Evolutionary conservation across 37 sponge, comb jelly and placozoan species (phyloP), one percentile per base, ranked within the genome.

Genomic region (Mnemiopsis leidyi): DNA sequence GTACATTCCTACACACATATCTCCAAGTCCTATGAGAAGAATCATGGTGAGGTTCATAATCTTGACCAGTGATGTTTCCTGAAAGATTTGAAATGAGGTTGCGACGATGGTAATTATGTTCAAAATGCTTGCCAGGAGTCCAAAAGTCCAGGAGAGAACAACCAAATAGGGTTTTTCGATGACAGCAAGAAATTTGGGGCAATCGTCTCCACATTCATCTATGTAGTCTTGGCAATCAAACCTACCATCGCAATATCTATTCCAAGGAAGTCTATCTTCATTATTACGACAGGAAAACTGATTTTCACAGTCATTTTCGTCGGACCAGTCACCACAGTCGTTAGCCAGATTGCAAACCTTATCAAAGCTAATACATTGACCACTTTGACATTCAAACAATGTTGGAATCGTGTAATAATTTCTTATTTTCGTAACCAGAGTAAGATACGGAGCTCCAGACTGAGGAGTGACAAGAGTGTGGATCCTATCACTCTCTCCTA

Each of bases 1-100:
- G n/a, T 71, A 71, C 30, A 71, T 5, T 23, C 75, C 75, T 28
- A 71, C 75, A 71, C 75, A 71, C 75, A 71, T 5, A 71, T 71
- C 75, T 25, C 75, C 75, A 23, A 71, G 3, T 71, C 30, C 75
- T 71, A 71, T 18, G 30, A 71, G n/a, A 25, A 71, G 3, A n/a
- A 71, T 25, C 30, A 71, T 29, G 20, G 30, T 18, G n/a, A 71
- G 30, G 30, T 29, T 28, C 7, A 2, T 71, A 23, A 28, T 71
- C 5, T n/a, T 71, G 5, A 29, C 75, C 30, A 29, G 5, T 3
- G 30, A n/a, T 28, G 5, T 71, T 5, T 71, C 30, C 30, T 71
- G 75, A 28, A 29, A 25, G 7, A 71, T n/a, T n/a, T 71, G 30
- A 28, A 71, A 29, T 7, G n/a, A 23, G 21, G 30, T 29, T 13